A percentile compares a stretch with the other conserved stretches of the same genome.
These are phyloP conservation scores for Fabriciana adippe DNA, from an alignment of 2,888 invertebrate species.

Conservation along the genomic window DNA sequence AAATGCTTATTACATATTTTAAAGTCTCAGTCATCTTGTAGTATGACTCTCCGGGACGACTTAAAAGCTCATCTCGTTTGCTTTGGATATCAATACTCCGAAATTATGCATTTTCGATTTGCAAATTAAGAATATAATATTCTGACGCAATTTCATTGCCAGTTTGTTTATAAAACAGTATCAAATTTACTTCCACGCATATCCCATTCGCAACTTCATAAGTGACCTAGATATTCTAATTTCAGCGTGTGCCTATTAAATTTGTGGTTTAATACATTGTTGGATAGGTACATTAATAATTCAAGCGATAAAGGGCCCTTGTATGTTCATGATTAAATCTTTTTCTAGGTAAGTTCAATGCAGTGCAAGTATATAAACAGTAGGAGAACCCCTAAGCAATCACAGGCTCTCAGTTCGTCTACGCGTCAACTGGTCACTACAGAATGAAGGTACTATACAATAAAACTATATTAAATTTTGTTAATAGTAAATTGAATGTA, in stretches of 20 bases:
- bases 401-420: slow-evolving; percentile 54
- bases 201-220: slow-evolving; percentile 24
- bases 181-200: slow-evolving; percentile 4
- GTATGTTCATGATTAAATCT: slow-evolving; percentile 53
- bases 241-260: slow-evolving; percentile 34
- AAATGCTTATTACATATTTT: too few species aligned
- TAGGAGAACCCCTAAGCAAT: slow-evolving; percentile 57
- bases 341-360: slow-evolving; percentile 58
- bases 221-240: slow-evolving; percentile 39
- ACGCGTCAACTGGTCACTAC: slow-evolving; percentile 55
- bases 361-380: slow-evolving; percentile 62
- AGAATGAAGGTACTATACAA: slow-evolving; percentile 67
- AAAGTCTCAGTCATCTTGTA: too few species aligned
- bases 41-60: too few species aligned
- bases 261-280: slow-evolving; percentile 39
- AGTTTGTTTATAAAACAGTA: too few species aligned
- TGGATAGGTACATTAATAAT: slow-evolving; percentile 42
- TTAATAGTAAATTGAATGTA: too few species aligned
- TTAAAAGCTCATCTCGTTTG: too few species aligned
- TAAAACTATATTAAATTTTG: too few species aligned
- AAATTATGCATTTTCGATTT: too few species aligned
- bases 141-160: too few species aligned
- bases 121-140: too few species aligned
- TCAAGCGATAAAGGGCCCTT: slow-evolving; percentile 55
- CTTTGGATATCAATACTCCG: too few species aligned